A percentile compares a stretch with the other conserved stretches of the same genome.
Evolutionary conservation across 2,113 vertebrate species (phyloP).

Genomic region (Tachuris rubrigastra): DNA sequence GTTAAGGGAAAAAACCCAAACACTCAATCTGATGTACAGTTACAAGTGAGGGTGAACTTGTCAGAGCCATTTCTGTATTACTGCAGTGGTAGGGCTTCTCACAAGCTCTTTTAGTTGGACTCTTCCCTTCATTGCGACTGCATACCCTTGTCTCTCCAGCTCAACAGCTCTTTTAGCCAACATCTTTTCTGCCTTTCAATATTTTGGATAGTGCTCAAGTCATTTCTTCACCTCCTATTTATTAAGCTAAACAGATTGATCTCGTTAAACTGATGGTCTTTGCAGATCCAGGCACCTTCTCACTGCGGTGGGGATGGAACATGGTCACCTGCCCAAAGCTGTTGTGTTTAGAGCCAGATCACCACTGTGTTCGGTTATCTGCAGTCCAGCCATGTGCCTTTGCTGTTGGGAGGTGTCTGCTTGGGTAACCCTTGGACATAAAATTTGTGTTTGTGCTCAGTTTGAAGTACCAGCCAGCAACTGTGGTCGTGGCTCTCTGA

Average conservation of each 20-base stretch:
- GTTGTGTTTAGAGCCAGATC: background rate
- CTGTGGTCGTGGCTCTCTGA: background rate
- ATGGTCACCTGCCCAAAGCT: background rate
- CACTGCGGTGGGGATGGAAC: background rate
- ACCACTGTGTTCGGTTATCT: background rate
- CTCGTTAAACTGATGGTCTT: background rate
- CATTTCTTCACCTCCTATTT: conserved; percentile 33
- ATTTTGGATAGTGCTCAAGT: conserved; percentile 35
- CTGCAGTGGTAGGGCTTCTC: background rate
- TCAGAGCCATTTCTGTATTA: background rate
- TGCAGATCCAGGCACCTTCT: background rate
- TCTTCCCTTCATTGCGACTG: background rate
- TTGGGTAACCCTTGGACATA: background rate
- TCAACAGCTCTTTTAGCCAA: background rate
- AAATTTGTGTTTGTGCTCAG: accelerated
- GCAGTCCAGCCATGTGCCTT: background rate
- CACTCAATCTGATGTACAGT: conserved; percentile 21
- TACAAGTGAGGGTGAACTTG: background rate
- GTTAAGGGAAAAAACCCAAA: conserved; percentile 41
- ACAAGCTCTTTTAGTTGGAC: background rate
- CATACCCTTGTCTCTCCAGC: background rate
- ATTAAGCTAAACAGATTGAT: conserved; percentile 21
- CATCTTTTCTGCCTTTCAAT: conserved; percentile 8
- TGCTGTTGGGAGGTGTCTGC: background rate
- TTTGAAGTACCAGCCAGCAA: background rate